A percentile compares a stretch with the other conserved stretches of the same genome.
These are phyloP conservation scores for Lateolabrax maculatus DNA, from an alignment of 2,797 vertebrate species.

Conservation along the genomic window DNA sequence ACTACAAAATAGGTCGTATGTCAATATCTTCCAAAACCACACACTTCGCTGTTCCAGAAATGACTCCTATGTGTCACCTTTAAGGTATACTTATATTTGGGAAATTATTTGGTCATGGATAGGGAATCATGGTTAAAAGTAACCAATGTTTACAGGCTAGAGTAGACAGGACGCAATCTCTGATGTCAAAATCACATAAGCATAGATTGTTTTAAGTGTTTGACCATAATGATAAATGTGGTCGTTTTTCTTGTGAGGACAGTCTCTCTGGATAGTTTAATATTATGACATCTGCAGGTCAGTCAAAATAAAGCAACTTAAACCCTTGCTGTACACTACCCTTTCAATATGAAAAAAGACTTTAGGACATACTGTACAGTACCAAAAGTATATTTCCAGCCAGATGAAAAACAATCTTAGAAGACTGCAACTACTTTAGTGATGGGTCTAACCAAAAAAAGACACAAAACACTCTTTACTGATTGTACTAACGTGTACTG, in stretches of 20 bases:
- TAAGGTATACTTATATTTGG: background rate
- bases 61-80: background rate
- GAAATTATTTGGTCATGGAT: background rate
- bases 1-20: background rate
- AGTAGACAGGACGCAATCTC: background rate
- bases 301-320: background rate
- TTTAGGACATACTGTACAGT: background rate
- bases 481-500: constrained; percentile 14
- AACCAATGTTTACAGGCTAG: background rate
- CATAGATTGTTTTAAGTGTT: background rate
- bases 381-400: constrained; percentile 19
- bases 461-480: constrained; percentile 24
- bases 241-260: background rate
- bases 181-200: background rate
- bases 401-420: constrained; percentile 17
- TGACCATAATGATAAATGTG: background rate
- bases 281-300: constrained; percentile 12
- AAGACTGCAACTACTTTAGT: constrained; percentile 33
- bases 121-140: background rate
- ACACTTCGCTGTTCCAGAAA: background rate
- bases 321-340: background rate
- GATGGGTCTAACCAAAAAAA: constrained; percentile 38
- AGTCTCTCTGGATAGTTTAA: background rate
- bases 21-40: background rate
- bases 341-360: constrained; percentile 1